Base-by-base conservation (phyloP, 2,113 vertebrate genomes). In the Brachyhypopomus occidentalis region DNA sequence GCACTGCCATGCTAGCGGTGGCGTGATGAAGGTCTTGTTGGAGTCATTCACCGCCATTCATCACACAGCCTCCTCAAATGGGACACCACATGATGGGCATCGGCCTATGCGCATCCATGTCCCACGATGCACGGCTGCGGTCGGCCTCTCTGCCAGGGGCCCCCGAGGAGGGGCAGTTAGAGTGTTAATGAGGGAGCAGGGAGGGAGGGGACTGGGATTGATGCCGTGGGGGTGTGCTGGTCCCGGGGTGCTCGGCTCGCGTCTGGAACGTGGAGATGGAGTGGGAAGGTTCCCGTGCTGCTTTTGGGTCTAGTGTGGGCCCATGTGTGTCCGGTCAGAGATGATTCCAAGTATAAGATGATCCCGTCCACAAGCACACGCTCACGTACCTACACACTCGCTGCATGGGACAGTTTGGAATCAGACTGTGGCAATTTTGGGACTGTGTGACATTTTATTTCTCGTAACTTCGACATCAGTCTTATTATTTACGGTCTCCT, bases 131-230 rank as follows among this genome's bases (percentile, higher is more conserved):
- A 84, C 77, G 27, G 78, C 87, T 78, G 85, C 85, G 64, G 89
- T 86, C 86, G 84, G 76, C 84, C 78, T 77, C 82, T 78, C 73
- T 70, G 41, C 86, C 79, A 83, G 45, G 48, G 77, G 79, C 81
- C 78, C 77, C 78, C 41, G 62, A 30, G 38, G 63, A 70, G 83
- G 88, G 88, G 88, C 85, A 81, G 90, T 93, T 89, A 89, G 85
- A 72, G 34, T 25, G 67, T 36, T 69, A 66, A 83, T 66, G 34
- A 52, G 55, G 48, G 70, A 11, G 58, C 2, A 76, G 66, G 72
- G 19, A 83, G 73, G 71, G 72, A 70, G 79, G 34, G 71, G 67
- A 77, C 85, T 83, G 55, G 23, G 73, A 82, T 83, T 88, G 84
- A 87, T 80, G 80, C 86, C 84, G 85, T 62, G 60, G 41, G 56